Evolutionary conservation across 2,888 invertebrate genomes (phyloP).

Genomic region (Tetheella fluctuosa): DNA sequence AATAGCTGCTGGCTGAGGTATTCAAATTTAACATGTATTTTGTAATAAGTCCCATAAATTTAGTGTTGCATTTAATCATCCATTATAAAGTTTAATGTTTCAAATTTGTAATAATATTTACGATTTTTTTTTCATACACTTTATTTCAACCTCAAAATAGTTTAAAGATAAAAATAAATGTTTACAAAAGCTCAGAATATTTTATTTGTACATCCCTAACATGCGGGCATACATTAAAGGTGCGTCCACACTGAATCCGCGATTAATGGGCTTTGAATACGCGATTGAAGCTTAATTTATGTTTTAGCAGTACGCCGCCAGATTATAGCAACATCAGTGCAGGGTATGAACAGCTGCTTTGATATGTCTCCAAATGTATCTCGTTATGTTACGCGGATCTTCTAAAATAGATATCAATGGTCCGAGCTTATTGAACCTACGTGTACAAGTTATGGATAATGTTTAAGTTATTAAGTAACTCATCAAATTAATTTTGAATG

Average conservation of each 20-base stretch:
- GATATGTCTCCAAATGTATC: constrained; percentile 47
- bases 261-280: constrained; percentile 74
- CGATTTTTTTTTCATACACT: no score
- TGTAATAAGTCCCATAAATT: no score
- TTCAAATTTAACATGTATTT: no score
- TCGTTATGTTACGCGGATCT: constrained; percentile 31
- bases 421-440: constrained; percentile 24
- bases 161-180: no score
- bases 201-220: constrained; percentile 52
- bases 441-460: neutral
- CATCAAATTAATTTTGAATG: no score
- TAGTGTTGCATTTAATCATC: no score
- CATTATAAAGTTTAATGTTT: no score
- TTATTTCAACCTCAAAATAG: no score
- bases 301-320: constrained; percentile 69
- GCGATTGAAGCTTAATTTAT: constrained; percentile 81
- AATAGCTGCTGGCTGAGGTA: no score
- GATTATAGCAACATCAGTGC: constrained; percentile 63
- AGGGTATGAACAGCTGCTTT: constrained; percentile 65
- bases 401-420: constrained; percentile 38
- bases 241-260: constrained; percentile 74
- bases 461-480: no score
- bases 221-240: constrained; percentile 68
- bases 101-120: no score
- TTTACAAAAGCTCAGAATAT: no score